Conservation (phyloP, 2,797 vertebrate species). For the Somateria mollissima region DNA sequence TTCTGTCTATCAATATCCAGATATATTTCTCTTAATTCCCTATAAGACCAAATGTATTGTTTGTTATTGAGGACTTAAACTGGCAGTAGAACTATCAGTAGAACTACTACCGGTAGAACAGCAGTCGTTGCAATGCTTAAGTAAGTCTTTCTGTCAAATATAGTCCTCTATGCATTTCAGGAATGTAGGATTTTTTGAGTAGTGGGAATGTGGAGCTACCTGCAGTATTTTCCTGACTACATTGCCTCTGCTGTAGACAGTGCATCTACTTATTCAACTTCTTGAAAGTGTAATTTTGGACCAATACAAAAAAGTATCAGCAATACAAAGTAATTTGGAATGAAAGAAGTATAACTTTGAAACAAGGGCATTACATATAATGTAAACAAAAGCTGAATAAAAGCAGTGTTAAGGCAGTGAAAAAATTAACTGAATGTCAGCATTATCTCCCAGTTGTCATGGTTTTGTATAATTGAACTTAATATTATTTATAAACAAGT, state of each 20-base stretch:
- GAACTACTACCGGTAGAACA: neutral
- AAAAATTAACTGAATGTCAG: neutral
- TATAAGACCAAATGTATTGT: neutral
- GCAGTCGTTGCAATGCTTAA: neutral
- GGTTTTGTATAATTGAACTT: neutral
- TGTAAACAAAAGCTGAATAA: neutral
- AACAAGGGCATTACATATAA: neutral
- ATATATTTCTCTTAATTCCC: accelerated
- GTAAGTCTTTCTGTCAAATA: neutral
- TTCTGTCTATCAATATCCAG: neutral
- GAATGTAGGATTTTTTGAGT: neutral
- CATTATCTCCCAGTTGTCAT: neutral
- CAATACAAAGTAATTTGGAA: neutral
- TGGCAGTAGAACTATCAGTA: neutral
- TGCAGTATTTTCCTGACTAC: neutral
- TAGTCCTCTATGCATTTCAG: neutral
- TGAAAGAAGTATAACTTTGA: neutral
- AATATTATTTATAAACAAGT: neutral
- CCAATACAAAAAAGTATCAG: neutral
- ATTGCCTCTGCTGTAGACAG: neutral
- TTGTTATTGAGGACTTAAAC: neutral
- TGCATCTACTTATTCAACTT: neutral
- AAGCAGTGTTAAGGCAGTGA: neutral
- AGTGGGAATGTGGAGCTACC: neutral
- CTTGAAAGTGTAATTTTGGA: neutral